Evolutionary conservation across 2,888 invertebrate genomes (phyloP), one percentile per base, ranked within the genome.

Genomic region (Matsumyia berberina): DNA sequence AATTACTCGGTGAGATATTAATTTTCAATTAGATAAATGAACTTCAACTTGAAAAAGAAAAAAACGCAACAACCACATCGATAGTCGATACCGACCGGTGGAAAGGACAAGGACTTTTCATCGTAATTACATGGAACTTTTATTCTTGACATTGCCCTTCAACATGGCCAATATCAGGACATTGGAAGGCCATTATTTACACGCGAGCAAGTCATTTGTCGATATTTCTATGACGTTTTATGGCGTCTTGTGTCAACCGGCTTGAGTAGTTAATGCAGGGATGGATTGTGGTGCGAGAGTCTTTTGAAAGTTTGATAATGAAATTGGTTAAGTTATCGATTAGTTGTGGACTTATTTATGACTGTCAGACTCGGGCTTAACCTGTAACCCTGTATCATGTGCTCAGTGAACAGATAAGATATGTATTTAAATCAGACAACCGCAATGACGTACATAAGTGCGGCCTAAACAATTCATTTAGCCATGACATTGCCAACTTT

Each of bases 61-160:
- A 15, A 3, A 11, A 49, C 9, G 4, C 4, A 31, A 51, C 24
- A 53, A 51, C 39, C 17, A 44, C 24, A 49, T 55, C 15, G 8
- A 55, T 53, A n/a, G n/a, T n/a, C n/a, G n/a, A n/a, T n/a, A n/a
- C n/a, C n/a, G n/a, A 53, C 8, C n/a, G 31, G n/a, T 3, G 12
- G 49, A 42, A 46, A 69, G 53, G 46, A 77, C 69, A 69, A 60
- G 77, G 60, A 69, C 60, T 44, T 31, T 33, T 35, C 8, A 12
- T 7, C 12, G 35, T 46, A 55, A 60, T 55, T 77, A 44, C 12
- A 8, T 37, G 39, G n/a, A 62, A 64, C 35, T 12, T 29, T 57
- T 15, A 33, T n/a, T 37, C 55, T 58, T 70, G 78, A 64, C 78
- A 70, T 70, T 78, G 78, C 57, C 70, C 78, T 57, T 1, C 29